A percentile compares a stretch with the other conserved stretches of the same genome.
phyloP scores from a whole-genome alignment of 1,140 invertebrate genomes.

The Musca vetustissima region DNA sequence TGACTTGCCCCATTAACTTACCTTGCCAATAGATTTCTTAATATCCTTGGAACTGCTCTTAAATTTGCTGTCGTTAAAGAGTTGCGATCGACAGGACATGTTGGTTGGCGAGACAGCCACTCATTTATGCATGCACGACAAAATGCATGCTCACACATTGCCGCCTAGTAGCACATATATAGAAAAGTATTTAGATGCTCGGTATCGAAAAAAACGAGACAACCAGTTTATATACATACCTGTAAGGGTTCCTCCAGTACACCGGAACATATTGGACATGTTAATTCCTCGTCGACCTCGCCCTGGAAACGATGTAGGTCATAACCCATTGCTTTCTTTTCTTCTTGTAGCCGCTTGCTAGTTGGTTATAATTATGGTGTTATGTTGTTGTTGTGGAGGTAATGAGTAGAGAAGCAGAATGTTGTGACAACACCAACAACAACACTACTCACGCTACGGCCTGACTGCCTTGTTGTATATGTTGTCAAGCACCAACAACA shows the following conservation, averaged over 20 bases:
- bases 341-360: not conserved
- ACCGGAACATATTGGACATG: constrained; percentile 80
- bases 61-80: constrained; percentile 83
- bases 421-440: not conserved
- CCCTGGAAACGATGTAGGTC: constrained; percentile 76
- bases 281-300: constrained; percentile 79
- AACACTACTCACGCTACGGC: no score
- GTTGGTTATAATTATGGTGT: not conserved
- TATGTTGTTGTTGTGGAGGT: not conserved
- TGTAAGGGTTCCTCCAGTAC: constrained; percentile 79
- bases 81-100: constrained; percentile 91
- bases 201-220: no score
- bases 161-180: constrained; percentile 77
- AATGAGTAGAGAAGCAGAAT: not conserved
- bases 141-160: constrained; percentile 94
- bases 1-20: constrained; percentile 41
- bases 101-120: constrained; percentile 90
- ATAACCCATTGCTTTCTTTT: constrained; percentile 67
- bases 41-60: constrained; percentile 86
- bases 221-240: constrained; percentile 56
- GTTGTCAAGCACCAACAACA: no score
- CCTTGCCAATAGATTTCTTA: constrained; percentile 86
- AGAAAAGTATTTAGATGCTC: not conserved
- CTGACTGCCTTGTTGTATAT: no score
- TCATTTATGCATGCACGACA: constrained; percentile 91